Base-by-base conservation (phyloP, 2,888 invertebrate genomes). In the Tenthredo scrophulariae region DNA sequence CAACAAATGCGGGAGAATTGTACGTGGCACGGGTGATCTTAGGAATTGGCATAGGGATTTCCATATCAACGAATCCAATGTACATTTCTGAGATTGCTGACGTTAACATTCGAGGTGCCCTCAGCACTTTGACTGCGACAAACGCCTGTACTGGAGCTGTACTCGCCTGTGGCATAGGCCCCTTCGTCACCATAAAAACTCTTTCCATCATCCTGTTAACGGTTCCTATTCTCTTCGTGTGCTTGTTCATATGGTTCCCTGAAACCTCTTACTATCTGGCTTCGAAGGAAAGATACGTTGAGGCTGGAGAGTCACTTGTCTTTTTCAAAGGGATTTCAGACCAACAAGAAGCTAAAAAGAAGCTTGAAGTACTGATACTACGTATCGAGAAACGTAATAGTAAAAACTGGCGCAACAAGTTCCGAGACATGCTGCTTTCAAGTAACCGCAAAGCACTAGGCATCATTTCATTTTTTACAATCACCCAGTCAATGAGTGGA, bases 1-100 rank as follows among this genome's bases (percentile, higher is more conserved):
- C 92, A 0, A 87, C 86, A 9, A 89, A 87, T 65, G 91, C 92
- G 0, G 87, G 85, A 67, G 89, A 89, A 0, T 85, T 93, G 1
- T 93, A 93, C 88, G 75, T 89, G 0, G 89, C 93, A 0, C 89
- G 93, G 6, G 85, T 92, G 5, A 90, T 92, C 5, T 87, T 91
- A 3, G 93, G 93, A 1, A 85, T 92, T 10, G 93, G 93, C 0
- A 92, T 92, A 3, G 93, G 93, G 0, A 91, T 93, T 83, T 91
- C 93, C 0, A 93, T 93, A 86, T 92, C 92, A 9, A 89, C 91
- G 3, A 92, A 92, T 84, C 93, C 93, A 0, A 92, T 92, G 91
- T 93, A 92, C 88, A 91, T 93, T 3, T 93, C 93, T 0, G 93
- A 93, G 84, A 91, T 93, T 0, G 92, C 93, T 0, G 93, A 93